Percentiles rank a stretch among this genome's conserved stretches.
These are phyloP conservation scores for Pachyrhynchus sulphureomaculatus DNA, from an alignment of 1,140 invertebrate genomes.

Conservation along the genomic window DNA sequence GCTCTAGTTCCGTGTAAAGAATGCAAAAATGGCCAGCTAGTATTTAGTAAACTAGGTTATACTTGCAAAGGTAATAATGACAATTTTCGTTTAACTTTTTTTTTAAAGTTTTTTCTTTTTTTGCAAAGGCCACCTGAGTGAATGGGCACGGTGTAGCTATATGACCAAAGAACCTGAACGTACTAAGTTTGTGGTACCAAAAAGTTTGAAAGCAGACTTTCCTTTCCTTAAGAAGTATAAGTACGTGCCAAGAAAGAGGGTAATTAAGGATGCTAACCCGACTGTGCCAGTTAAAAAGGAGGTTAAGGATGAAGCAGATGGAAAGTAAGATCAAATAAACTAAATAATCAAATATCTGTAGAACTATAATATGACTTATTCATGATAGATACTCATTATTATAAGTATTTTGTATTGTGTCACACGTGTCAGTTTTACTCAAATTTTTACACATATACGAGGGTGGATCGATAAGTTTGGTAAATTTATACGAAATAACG, in stretches of 20 bases:
- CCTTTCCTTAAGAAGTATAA: slow-evolving; percentile 69
- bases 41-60: slow-evolving; percentile 75
- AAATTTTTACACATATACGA: too few relatives aligned
- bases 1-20: slow-evolving; percentile 69
- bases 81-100: too few relatives aligned
- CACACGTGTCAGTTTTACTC: too few relatives aligned
- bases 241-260: slow-evolving; percentile 61
- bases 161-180: slow-evolving; percentile 72
- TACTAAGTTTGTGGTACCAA: slow-evolving; percentile 72
- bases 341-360: too few relatives aligned
- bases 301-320: slow-evolving; percentile 52
- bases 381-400: too few relatives aligned
- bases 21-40: slow-evolving; percentile 75
- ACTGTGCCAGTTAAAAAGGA: slow-evolving; percentile 59
- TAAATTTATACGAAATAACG: too few relatives aligned
- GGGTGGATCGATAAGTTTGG: too few relatives aligned
- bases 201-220: slow-evolving; percentile 61
- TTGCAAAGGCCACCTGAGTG: slow-evolving; percentile 79
- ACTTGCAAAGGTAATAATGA: slow-evolving; percentile 77
- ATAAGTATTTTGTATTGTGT: too few relatives aligned
- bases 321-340: too few relatives aligned
- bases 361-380: too few relatives aligned
- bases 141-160: slow-evolving; percentile 88
- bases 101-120: too few relatives aligned
- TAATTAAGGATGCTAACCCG: slow-evolving; percentile 63